Percentiles rank a stretch among this genome's conserved stretches.
phyloP scores from a whole-genome alignment of 1,140 invertebrate species.

The Leptopilina boulardi region DNA sequence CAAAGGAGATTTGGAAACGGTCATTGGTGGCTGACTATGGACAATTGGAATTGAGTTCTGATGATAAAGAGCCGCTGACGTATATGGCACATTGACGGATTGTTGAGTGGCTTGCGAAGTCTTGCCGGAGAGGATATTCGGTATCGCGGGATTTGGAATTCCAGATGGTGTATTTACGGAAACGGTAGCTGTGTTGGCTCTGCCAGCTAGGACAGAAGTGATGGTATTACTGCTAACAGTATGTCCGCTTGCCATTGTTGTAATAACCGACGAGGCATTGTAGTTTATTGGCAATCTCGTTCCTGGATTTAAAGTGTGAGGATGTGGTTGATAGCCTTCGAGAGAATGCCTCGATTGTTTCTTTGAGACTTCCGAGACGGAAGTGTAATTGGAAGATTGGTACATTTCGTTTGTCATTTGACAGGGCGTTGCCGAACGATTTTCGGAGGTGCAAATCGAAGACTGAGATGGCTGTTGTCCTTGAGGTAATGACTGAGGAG shows the following conservation, averaged over 20 bases:
- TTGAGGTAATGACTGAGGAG: constrained; percentile 32
- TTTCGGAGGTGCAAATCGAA: constrained; percentile 51
- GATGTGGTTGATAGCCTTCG: constrained; percentile 71
- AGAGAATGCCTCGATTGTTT: constrained; percentile 60
- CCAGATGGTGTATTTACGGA: constrained; percentile 81
- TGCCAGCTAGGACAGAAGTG: constrained; percentile 85
- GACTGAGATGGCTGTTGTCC: constrained; percentile 62
- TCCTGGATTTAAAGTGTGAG: constrained; percentile 66
- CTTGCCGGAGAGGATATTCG: constrained; percentile 66
- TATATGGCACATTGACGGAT: constrained; percentile 43
- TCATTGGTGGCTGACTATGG: constrained; percentile 60
- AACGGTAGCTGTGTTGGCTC: constrained; percentile 84
- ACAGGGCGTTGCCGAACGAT: constrained; percentile 64
- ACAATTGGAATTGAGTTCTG: constrained; percentile 50
- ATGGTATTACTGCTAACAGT: constrained; percentile 85
- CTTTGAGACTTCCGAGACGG: constrained; percentile 48
- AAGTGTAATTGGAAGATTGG: constrained; percentile 51
- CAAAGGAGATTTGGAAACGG: constrained; percentile 82
- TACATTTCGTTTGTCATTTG: constrained; percentile 55
- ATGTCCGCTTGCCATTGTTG: constrained; percentile 86
- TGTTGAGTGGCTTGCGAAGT: constrained; percentile 57
- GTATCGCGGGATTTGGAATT: constrained; percentile 67
- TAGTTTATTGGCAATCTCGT: constrained; percentile 65
- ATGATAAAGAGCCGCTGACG: constrained; percentile 50
- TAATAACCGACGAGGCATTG: constrained; percentile 74